Evolutionary conservation across 1,140 invertebrate genomes (phyloP), one percentile per base, ranked within the genome.

Genomic region (Drosophila leontia): DNA sequence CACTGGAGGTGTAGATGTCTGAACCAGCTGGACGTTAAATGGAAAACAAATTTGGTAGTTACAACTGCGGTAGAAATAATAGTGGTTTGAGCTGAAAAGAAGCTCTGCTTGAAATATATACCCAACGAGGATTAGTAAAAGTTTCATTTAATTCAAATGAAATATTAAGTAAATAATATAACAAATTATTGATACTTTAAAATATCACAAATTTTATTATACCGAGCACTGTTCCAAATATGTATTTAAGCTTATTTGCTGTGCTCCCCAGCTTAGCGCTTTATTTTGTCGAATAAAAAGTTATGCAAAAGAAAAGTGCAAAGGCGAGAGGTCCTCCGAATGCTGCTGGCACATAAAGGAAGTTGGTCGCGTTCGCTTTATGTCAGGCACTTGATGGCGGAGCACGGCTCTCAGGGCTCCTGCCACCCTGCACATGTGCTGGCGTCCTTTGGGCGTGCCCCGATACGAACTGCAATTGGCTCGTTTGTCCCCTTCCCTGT

Each of bases 331-430:
- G 41, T 58, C 55, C 34, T 76, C 11, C 29, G n/a, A 47, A 59
- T 75, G 61, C 41, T 75, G 63, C 37, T 77, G 53, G 41, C 35
- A 56, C 62, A 77, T 77, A 56, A 77, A 77, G 75, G 74, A 74
- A 77, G 53, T 77, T 57, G 71, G 42, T 39, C 50, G 37, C 60
- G 71, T 77, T 60, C 62, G 75, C 55, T 77, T 76, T 76, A 76
- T 68, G 62, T 13, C 35, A 23, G 37, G n/a, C 72, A 56, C 75
- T 77, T 77, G 62, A 57, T 57, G 72, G 44, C 39, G 51, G 6
- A 26, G 37, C 44, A 15, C 29, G 53, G 48, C 56, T 47, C 62
- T 37, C 56, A 77, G 37, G 57, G 45, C 67, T 51, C 29, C 67
- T n/a, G 41, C 11, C 19, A 35, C 19, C 35, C 47, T 9, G 72